phyloP scores from a whole-genome alignment of 2,888 invertebrate species.

The Dysmachus trigonus region DNA sequence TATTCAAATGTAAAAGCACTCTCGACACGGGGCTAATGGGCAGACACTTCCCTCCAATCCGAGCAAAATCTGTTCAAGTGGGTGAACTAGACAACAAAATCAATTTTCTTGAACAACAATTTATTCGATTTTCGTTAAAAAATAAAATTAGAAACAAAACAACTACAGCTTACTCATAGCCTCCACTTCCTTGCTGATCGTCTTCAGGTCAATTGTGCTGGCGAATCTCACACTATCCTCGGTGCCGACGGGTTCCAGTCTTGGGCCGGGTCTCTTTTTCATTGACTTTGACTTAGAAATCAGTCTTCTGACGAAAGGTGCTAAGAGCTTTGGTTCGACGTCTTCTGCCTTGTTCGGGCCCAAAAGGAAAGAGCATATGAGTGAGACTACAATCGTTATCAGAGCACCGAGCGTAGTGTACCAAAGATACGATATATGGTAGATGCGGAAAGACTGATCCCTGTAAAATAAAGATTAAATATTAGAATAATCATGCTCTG shows the following conservation, averaged over 20 bases:
- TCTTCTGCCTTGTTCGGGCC: slow-evolving; percentile 67
- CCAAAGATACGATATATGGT: slow-evolving; percentile 82
- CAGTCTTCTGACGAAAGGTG: slow-evolving; percentile 74
- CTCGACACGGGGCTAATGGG: not conserved
- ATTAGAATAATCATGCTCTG: not conserved
- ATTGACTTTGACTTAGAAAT: slow-evolving; percentile 52
- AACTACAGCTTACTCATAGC: not conserved
- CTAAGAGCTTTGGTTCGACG: slow-evolving; percentile 71
- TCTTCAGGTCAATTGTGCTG: slow-evolving; percentile 45
- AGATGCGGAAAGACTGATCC: slow-evolving; percentile 63
- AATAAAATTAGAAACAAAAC: not conserved
- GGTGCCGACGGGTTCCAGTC: slow-evolving; percentile 49
- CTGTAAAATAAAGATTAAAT: not conserved
- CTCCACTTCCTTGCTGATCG: slow-evolving; percentile 4
- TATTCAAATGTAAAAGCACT: not conserved
- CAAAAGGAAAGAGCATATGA: slow-evolving; percentile 67
- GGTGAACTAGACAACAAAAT: not conserved
- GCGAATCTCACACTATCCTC: slow-evolving; percentile 45
- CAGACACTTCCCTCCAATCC: not conserved
- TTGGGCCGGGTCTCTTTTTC: not conserved
- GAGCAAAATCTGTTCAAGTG: not conserved
- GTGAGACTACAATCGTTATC: slow-evolving; percentile 68
- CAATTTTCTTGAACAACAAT: not conserved
- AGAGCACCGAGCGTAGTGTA: slow-evolving; percentile 73
- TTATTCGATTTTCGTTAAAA: not conserved